These are phyloP conservation scores for Grantiella picta DNA, from an alignment of 2,113 vertebrate species.

Conservation along the genomic window DNA sequence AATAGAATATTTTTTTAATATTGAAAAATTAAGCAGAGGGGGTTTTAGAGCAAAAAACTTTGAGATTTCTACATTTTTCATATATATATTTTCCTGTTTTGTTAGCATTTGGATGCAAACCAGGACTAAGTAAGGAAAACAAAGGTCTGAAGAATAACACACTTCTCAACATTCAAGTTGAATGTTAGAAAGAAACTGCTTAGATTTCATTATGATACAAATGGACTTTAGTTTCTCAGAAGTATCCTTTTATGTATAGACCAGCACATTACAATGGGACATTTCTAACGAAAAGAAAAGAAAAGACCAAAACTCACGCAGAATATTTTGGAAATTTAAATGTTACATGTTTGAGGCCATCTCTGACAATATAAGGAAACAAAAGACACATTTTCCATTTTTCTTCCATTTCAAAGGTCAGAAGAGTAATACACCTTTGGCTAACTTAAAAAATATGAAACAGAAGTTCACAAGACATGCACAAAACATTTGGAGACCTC, in stretches of 20 bases:
- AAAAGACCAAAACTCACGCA: accelerated
- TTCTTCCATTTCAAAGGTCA: not conserved
- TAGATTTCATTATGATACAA: not conserved
- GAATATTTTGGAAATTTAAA: not conserved
- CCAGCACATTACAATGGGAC: not conserved
- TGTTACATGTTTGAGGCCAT: not conserved
- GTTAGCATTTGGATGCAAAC: not conserved
- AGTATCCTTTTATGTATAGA: not conserved
- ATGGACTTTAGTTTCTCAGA: not conserved
- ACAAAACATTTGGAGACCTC: not conserved
- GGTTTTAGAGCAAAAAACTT: not conserved
- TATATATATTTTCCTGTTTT: not conserved
- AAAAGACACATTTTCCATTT: not conserved
- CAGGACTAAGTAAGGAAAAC: not conserved
- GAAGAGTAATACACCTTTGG: not conserved
- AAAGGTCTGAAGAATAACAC: not conserved
- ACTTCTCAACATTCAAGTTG: not conserved
- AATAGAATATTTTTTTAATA: not conserved
- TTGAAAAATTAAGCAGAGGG: not conserved
- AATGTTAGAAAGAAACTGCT: not conserved
- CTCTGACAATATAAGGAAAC: not conserved
- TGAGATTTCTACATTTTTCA: not conserved
- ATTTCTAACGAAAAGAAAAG: not conserved
- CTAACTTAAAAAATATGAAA: not conserved
- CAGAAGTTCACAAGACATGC: not conserved